Evolutionary conservation across 2,888 invertebrate genomes (phyloP).

Genomic region (Heterodera filipjevi): DNA sequence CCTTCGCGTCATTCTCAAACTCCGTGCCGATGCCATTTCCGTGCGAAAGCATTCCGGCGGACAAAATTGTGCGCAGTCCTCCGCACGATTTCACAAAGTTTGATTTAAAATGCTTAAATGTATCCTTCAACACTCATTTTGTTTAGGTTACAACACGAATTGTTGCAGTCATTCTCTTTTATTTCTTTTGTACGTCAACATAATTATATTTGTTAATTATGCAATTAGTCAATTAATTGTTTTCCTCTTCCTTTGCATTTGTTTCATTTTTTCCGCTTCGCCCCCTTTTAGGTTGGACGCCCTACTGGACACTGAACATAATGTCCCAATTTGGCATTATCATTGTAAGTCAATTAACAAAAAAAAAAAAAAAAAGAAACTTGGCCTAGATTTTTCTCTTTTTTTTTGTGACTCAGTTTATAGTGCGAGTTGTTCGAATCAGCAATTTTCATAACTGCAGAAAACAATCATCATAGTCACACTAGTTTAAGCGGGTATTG

Average conservation of each 20-base stretch:
- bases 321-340: slow-evolving; percentile 58
- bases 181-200: slow-evolving; percentile 51
- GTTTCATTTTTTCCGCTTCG: too few species aligned
- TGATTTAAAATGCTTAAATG: neutral
- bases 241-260: neutral
- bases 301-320: slow-evolving; percentile 62
- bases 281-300: slow-evolving; percentile 50
- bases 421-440: neutral
- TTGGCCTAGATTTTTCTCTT: too few species aligned
- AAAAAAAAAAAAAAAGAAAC: neutral
- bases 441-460: slow-evolving; percentile 26
- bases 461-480: neutral
- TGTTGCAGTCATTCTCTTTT: slow-evolving; percentile 61
- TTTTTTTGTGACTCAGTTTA: slow-evolving; percentile 17
- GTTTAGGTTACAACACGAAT: slow-evolving; percentile 60
- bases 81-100: slow-evolving; percentile 42
- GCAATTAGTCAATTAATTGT: neutral
- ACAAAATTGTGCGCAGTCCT: slow-evolving; percentile 14
- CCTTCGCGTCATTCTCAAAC: slow-evolving; percentile 49
- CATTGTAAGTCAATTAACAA: slow-evolving; percentile 33
- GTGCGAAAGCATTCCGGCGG: slow-evolving; percentile 39
- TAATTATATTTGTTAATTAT: neutral
- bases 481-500: neutral
- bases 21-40: slow-evolving; percentile 40
- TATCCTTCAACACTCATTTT: too few species aligned